Conservation (phyloP, 2,888 invertebrate genomes). For the Hymenopus coronatus region DNA sequence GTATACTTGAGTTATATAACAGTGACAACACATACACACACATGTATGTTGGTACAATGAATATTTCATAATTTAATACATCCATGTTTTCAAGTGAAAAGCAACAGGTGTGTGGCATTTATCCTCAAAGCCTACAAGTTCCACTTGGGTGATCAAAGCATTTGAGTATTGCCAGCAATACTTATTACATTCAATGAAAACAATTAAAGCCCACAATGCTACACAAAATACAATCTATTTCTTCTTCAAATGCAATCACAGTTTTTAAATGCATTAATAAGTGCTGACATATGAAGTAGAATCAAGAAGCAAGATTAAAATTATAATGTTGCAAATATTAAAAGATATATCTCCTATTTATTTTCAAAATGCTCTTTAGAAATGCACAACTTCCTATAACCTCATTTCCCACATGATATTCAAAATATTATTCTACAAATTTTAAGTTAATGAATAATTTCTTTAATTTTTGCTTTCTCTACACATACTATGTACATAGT, state of each 20-base stretch:
- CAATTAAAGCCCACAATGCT: neutral
- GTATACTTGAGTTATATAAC: too few relatives aligned
- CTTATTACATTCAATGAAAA: neutral
- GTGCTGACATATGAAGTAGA: neutral
- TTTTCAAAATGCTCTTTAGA: too few relatives aligned
- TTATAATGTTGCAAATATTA: too few relatives aligned
- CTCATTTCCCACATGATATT: too few relatives aligned
- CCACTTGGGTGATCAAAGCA: neutral
- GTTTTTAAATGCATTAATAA: neutral
- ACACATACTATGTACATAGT: too few relatives aligned
- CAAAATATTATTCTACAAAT: too few relatives aligned
- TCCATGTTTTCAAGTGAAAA: neutral
- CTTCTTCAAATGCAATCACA: neutral
- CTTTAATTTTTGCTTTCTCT: too few relatives aligned
- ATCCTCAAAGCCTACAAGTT: neutral
- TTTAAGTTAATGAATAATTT: too few relatives aligned
- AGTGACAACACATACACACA: too few relatives aligned
- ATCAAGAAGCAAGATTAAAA: neutral
- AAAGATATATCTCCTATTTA: too few relatives aligned
- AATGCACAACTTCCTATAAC: too few relatives aligned
- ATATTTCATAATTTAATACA: neutral
- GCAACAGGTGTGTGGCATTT: neutral
- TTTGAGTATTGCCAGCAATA: conserved; percentile 17
- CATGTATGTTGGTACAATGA: too few relatives aligned
- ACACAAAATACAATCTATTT: neutral